These are phyloP conservation scores for Misgurnus anguillicaudatus DNA, from an alignment of 2,113 vertebrate genomes.

Conservation along the genomic window DNA sequence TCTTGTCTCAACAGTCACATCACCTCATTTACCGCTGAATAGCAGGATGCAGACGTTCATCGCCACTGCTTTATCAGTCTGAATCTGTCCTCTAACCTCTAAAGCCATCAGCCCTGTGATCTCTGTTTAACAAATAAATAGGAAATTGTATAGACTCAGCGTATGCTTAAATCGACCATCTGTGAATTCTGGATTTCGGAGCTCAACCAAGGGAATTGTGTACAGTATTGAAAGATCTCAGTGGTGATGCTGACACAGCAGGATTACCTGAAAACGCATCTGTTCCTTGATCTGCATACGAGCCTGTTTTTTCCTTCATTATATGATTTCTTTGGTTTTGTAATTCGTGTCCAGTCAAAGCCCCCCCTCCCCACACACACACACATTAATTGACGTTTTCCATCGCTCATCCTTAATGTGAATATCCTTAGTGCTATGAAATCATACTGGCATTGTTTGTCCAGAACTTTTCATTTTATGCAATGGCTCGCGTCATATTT, in stretches of 20 bases:
- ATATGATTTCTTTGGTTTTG: not conserved
- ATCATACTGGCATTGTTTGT: slow-evolving; percentile 16
- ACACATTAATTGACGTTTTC: slow-evolving; percentile 52
- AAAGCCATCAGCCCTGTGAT: too few relatives aligned
- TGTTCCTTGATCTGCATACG: not conserved
- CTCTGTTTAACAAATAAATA: not conserved
- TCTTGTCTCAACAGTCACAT: slow-evolving; percentile 27
- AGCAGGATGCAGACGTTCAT: slow-evolving; percentile 49
- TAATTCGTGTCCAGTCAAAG: not conserved
- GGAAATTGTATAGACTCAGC: not conserved
- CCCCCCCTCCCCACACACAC: slow-evolving; percentile 60
- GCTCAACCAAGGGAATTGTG: not conserved
- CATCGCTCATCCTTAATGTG: slow-evolving; percentile 14
- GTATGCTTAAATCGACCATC: slow-evolving; percentile 5
- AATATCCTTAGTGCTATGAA: slow-evolving; percentile 39
- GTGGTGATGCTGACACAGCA: not conserved
- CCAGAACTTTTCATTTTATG: slow-evolving; percentile 6
- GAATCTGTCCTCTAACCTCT: not conserved
- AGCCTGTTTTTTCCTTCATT: not conserved
- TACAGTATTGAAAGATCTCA: not conserved
- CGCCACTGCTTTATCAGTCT: slow-evolving; percentile 35
- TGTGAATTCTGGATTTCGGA: slow-evolving; percentile 26
- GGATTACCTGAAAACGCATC: not conserved
- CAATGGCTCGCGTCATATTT: slow-evolving; percentile 14
- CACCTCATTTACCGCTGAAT: slow-evolving; percentile 43